These are phyloP conservation scores for Fissipunctia ypsillon DNA, from an alignment of 2,888 invertebrate species.

Conservation along the genomic window DNA sequence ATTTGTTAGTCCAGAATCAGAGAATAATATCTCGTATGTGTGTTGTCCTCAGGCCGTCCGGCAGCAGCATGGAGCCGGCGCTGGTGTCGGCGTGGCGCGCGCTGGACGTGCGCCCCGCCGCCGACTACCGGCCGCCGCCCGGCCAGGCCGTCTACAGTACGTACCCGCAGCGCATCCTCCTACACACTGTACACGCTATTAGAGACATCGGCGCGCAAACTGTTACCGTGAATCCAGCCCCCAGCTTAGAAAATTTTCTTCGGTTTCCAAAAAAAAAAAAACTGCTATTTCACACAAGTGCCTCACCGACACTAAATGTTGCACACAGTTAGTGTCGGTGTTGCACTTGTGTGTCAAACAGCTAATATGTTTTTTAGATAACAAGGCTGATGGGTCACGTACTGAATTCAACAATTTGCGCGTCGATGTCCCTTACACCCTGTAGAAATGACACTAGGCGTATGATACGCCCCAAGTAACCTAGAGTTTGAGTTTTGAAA, in stretches of 20 bases:
- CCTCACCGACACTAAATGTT: background rate
- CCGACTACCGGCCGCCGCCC: slow-evolving; percentile 85
- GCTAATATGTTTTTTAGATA: no score
- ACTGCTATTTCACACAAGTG: background rate
- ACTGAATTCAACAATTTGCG: background rate
- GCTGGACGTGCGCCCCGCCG: slow-evolving; percentile 91
- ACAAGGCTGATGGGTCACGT: no score
- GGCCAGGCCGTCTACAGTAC: slow-evolving; percentile 85
- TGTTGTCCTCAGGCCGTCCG: slow-evolving; percentile 70
- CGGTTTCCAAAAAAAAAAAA: background rate
- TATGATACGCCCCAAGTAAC: background rate
- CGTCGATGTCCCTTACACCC: background rate
- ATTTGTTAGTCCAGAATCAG: no score
- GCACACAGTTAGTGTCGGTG: no score
- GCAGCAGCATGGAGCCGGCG: slow-evolving; percentile 80
- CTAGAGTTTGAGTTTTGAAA: background rate
- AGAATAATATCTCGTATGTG: no score
- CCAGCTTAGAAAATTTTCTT: background rate
- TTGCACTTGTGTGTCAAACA: no score
- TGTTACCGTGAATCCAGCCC: background rate
- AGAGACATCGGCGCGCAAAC: no score
- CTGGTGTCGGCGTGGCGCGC: slow-evolving; percentile 95
- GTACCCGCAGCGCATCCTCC: slow-evolving; percentile 63
- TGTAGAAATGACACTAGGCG: background rate
- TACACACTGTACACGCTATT: no score